Evolutionary conservation across 2,888 invertebrate genomes (phyloP).

Genomic region (Caenorhabditis afra): DNA sequence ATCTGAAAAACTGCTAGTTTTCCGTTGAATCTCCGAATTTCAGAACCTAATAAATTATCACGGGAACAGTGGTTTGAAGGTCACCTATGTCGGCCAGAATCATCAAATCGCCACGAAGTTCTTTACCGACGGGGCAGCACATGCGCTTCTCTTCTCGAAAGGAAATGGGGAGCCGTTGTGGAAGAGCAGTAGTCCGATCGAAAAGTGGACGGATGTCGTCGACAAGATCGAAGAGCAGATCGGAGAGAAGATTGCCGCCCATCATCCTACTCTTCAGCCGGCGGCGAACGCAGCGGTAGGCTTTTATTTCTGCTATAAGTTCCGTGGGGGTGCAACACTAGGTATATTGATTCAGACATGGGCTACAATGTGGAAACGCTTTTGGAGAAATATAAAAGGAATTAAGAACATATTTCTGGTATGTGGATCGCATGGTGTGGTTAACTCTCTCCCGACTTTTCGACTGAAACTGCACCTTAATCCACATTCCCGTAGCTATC

Average conservation of each 20-base stretch:
- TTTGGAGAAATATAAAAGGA: conserved; percentile 39
- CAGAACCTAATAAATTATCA: conserved; percentile 76
- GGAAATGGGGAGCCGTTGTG: conserved; percentile 63
- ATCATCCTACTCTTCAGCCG: conserved; percentile 18
- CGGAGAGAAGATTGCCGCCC: conserved; percentile 46
- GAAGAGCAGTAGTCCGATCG: conserved; percentile 64
- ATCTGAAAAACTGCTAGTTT: background rate
- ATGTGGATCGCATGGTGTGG: conserved; percentile 52
- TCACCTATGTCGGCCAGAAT: conserved; percentile 62
- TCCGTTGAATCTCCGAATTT: too few species aligned
- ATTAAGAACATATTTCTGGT: conserved; percentile 35
- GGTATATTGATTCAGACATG: conserved; percentile 25
- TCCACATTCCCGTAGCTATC: conserved; percentile 30
- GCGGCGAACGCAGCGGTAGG: conserved; percentile 48
- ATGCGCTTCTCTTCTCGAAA: conserved; percentile 59
- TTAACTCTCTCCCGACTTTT: conserved; percentile 31
- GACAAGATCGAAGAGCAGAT: conserved; percentile 71
- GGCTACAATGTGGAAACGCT: conserved; percentile 45
- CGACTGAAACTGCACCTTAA: conserved; percentile 44
- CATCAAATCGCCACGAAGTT: conserved; percentile 70
- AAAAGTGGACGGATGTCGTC: conserved; percentile 65
- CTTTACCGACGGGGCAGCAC: conserved; percentile 57
- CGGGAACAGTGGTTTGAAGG: conserved; percentile 59
- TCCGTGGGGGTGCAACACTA: background rate
- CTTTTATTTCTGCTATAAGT: background rate